Evolutionary conservation across 2,888 invertebrate species (phyloP).

Genomic region (Bhutanitis thaidina): DNA sequence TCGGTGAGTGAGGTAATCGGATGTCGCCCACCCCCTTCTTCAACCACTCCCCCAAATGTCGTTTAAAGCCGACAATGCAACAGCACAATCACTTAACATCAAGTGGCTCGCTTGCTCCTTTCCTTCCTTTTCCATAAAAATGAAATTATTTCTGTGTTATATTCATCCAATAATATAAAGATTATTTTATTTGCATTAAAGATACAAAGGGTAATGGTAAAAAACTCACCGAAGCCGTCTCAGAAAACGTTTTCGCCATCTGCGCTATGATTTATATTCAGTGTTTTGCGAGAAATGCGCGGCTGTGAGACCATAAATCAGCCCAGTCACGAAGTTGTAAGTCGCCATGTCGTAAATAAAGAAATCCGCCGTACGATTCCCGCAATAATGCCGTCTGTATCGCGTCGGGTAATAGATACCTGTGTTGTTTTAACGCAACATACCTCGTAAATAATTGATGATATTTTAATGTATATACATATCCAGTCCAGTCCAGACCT

Average conservation of each 20-base stretch:
- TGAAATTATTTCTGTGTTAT: too few species aligned
- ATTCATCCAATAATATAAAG: not conserved
- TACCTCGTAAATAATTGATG: too few species aligned
- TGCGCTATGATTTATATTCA: constrained; percentile 52
- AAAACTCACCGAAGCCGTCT: constrained; percentile 32
- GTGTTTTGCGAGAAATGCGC: constrained; percentile 42
- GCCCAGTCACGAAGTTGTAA: constrained; percentile 30
- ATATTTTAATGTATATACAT: too few species aligned
- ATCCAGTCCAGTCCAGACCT: too few species aligned
- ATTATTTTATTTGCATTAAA: not conserved
- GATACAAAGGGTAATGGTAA: constrained; percentile 8
- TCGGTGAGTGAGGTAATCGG: too few species aligned
- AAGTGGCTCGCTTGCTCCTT: too few species aligned
- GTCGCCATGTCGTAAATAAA: constrained; percentile 38
- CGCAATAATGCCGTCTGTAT: not conserved
- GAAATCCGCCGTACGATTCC: constrained; percentile 19
- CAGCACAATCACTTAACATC: too few species aligned
- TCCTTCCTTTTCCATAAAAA: too few species aligned
- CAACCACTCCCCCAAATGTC: too few species aligned
- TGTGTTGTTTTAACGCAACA: not conserved
- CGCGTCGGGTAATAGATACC: not conserved
- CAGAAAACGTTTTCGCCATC: constrained; percentile 44
- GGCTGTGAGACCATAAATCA: constrained; percentile 41
- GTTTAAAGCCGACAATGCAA: too few species aligned
- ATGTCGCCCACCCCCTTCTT: too few species aligned